Conservation (phyloP, 2,888 invertebrate species). For the Nudaria mundana region DNA sequence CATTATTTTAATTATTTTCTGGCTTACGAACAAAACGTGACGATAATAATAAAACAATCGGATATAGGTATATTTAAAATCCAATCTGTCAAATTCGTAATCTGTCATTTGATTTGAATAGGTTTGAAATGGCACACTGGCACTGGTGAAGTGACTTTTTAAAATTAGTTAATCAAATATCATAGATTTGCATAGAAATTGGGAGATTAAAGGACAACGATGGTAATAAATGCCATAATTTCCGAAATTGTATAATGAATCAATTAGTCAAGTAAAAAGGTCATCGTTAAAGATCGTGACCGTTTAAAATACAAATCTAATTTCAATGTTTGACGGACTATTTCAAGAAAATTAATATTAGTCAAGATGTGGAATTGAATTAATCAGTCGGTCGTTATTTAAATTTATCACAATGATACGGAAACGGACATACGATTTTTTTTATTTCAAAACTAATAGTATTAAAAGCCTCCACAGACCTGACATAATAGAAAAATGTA, state of each 20-base stretch:
- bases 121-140: no score
- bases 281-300: neutral
- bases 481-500: no score
- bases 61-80: constrained; percentile 16
- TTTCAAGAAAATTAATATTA: neutral
- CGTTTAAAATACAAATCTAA: constrained; percentile 1
- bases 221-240: constrained; percentile 1
- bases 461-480: no score
- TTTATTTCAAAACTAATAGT: no score
- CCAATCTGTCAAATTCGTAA: constrained; percentile 12
- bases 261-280: neutral
- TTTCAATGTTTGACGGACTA: constrained; percentile 1
- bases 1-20: neutral
- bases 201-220: constrained; percentile 1
- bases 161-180: no score
- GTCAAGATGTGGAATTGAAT: no score
- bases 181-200: constrained; percentile 12
- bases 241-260: no score
- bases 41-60: constrained; percentile 9
- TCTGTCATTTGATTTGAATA: constrained; percentile 13
- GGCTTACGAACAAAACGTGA: constrained; percentile 9
- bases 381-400: no score
- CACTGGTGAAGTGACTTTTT: neutral
- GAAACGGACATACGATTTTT: no score
- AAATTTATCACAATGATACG: no score